Evolutionary conservation across 2,797 vertebrate species (phyloP).

Genomic region (Fringilla coelebs): DNA sequence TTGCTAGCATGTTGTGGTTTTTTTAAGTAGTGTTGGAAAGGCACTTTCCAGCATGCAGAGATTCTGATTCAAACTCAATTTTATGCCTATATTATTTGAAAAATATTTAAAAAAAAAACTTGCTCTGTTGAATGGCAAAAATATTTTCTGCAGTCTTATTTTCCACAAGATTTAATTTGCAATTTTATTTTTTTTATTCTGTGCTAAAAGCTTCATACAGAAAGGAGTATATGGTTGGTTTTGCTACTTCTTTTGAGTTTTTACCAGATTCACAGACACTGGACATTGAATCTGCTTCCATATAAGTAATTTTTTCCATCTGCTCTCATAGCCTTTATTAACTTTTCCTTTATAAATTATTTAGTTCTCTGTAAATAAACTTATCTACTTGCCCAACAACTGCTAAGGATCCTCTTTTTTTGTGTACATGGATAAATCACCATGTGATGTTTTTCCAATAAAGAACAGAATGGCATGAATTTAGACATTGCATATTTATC

Average conservation of each 20-base stretch:
- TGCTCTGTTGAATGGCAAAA: background rate
- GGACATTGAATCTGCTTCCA: background rate
- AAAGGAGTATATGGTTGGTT: background rate
- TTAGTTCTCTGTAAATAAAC: background rate
- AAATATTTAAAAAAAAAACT: background rate
- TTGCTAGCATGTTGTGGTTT: rapidly evolving
- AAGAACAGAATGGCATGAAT: background rate
- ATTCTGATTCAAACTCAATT: background rate
- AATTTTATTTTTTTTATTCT: background rate
- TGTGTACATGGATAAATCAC: background rate
- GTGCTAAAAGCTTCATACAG: background rate
- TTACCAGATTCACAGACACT: background rate
- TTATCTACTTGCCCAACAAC: background rate
- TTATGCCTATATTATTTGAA: background rate
- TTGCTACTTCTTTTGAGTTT: background rate
- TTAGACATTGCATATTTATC: background rate
- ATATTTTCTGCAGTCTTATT: background rate
- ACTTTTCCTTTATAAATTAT: background rate
- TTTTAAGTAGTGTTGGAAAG: background rate
- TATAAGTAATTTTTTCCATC: background rate
- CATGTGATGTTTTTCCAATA: background rate
- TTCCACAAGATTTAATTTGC: background rate
- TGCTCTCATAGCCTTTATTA: background rate
- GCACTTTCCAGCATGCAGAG: background rate
- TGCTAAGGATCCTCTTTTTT: background rate